Percentiles rank a stretch among this genome's conserved stretches.
Conservation (phyloP, 2,113 vertebrate genomes). For the Odobenus rosmarus region DNA sequence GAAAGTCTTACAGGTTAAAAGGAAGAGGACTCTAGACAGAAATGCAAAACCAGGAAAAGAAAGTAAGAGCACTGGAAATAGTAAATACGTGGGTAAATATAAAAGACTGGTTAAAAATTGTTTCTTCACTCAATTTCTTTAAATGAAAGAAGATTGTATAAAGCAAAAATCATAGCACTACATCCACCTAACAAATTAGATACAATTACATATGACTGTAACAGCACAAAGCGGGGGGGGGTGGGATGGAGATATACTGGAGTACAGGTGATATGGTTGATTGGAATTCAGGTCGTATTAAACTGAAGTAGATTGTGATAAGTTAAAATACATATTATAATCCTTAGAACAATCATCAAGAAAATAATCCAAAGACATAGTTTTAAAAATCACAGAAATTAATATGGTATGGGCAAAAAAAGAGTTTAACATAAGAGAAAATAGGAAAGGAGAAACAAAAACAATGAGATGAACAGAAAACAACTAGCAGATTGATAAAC, state of each 20-base stretch:
- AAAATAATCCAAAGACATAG: not conserved
- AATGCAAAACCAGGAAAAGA: not conserved
- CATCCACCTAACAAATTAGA: not conserved
- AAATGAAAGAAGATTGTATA: not conserved
- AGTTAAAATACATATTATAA: not conserved
- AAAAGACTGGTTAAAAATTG: not conserved
- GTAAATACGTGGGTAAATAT: rapidly evolving
- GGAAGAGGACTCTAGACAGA: not conserved
- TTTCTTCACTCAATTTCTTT: not conserved
- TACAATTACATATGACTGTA: not conserved
- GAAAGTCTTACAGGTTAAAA: not conserved
- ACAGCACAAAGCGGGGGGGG: not conserved
- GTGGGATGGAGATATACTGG: not conserved
- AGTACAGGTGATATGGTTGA: not conserved
- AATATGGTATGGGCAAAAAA: not conserved
- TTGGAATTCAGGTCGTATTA: not conserved
- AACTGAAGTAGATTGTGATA: not conserved
- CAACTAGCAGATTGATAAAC: not conserved
- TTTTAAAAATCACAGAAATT: not conserved
- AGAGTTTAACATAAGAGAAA: not conserved
- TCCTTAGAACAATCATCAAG: not conserved
- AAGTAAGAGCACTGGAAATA: rapidly evolving
- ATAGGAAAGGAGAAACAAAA: not conserved
- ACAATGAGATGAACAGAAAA: not conserved
- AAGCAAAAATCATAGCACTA: not conserved